Conservation (phyloP, 2,113 vertebrate species). For the Bufo bufo region DNA sequence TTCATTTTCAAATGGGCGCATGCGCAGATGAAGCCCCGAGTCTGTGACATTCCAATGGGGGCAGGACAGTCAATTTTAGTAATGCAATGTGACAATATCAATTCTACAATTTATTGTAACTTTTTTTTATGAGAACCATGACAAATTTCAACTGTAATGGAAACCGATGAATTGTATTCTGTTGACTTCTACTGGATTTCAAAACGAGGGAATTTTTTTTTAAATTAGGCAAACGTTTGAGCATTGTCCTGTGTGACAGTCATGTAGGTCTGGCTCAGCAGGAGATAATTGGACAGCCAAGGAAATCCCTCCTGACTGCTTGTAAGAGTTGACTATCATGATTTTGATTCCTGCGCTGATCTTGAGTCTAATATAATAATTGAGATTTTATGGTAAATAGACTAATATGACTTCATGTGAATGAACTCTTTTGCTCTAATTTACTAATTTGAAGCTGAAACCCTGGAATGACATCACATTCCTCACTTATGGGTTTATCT, state of each 20-base stretch:
- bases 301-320: neutral
- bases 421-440: conserved; percentile 9
- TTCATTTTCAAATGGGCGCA: too few relatives aligned
- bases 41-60: too few relatives aligned
- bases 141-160: neutral
- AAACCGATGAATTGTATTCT: neutral
- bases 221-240: neutral
- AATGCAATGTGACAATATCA: neutral
- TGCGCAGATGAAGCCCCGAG: too few relatives aligned
- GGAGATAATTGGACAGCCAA: neutral
- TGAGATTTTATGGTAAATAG: neutral
- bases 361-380: neutral
- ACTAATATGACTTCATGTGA: neutral
- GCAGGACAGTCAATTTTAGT: neutral
- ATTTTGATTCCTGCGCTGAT: neutral
- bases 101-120: neutral
- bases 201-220: neutral
- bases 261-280: neutral
- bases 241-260: neutral
- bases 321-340: neutral
- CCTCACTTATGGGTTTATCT: conserved; percentile 36
- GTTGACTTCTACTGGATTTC: neutral
- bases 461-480: conserved; percentile 30
- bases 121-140: neutral
- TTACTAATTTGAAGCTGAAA: conserved; percentile 5